Evolutionary conservation across 2,888 invertebrate species (phyloP), one percentile per base, ranked within the genome.

Genomic region (Lysandra coridon): DNA sequence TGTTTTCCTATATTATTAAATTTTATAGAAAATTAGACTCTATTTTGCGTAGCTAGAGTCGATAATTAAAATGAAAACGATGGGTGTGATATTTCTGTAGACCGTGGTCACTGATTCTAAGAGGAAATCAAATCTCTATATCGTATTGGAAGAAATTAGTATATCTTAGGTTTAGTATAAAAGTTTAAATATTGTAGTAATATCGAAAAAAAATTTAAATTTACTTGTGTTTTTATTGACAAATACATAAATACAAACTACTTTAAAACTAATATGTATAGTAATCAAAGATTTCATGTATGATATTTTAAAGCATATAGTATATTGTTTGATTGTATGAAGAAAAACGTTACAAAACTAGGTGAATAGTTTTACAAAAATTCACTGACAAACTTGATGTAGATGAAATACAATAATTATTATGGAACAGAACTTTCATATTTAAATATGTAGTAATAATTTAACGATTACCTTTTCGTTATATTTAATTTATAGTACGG

Each of bases 221-320:
- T 37, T 33, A 14, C 5, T 69, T 69, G 4, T 37, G 14, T 1
- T 30, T n/a, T 60, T 23, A 7, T 23, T 62, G 6, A 62, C 30
- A 30, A 64, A 30, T 64, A 64, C 4, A 30, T 23, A 62, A 12
- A 12, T 30, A 64, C 30, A 2, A 64, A 64, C 12, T 23, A 49
- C 30, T 75, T 75, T 75, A 53, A 76, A 76, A 57, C 30, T 76
- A 57, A 57, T 76, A 76, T 74, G 12, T 17, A 57, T 33, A 53
- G 30, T 53, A 76, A 30, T 57, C 2, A 76, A 76, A 17, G 17
- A 30, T 44, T 75, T 75, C 6, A 75, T 57, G 57, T 53, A 57
- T 76, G 17, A 57, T 57, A 57, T 57, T 53, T 76, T 76, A 76
- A 76, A 76, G 76, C 76, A 76, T 74, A 30, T 49, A 49, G 53